A percentile compares a stretch with the other conserved stretches of the same genome.
Conservation (phyloP, 2,888 invertebrate genomes). For the Phortica okadai region DNA sequence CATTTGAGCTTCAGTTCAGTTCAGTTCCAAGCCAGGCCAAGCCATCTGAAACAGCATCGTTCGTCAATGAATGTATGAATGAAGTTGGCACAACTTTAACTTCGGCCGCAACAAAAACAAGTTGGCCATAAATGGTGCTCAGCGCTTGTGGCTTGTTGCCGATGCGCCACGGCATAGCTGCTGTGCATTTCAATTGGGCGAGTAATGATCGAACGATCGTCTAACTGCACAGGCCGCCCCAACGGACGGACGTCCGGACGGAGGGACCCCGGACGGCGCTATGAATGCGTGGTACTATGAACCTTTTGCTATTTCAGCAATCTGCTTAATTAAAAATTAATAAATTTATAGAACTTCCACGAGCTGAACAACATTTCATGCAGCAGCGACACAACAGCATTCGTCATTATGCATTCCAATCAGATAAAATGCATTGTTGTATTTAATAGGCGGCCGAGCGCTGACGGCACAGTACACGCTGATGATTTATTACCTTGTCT, state of each 20-base stretch:
- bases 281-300: neutral
- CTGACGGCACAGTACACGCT: constrained; percentile 31
- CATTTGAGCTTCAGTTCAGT: constrained; percentile 29
- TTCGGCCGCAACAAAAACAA: too few relatives aligned
- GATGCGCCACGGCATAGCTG: constrained; percentile 26
- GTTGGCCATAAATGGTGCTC: constrained; percentile 44
- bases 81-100: constrained; percentile 6
- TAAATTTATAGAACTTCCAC: constrained; percentile 59
- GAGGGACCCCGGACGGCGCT: too few relatives aligned
- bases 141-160: constrained; percentile 13
- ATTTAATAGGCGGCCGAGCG: neutral
- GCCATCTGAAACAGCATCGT: constrained; percentile 7
- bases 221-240: too few relatives aligned
- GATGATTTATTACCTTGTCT: constrained; percentile 39
- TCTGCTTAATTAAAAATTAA: constrained; percentile 69
- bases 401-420: constrained; percentile 68
- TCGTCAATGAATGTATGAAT: constrained; percentile 37
- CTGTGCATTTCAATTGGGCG: constrained; percentile 20
- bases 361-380: constrained; percentile 14
- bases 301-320: constrained; percentile 61
- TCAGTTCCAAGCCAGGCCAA: constrained; percentile 45
- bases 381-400: constrained; percentile 39
- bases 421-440: constrained; percentile 31
- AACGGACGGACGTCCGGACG: too few relatives aligned
- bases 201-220: too few relatives aligned